Percentiles rank a stretch among this genome's conserved stretches.
phyloP scores from a whole-genome alignment of 2,888 invertebrate species.

The Willowsia nigromaculata region DNA sequence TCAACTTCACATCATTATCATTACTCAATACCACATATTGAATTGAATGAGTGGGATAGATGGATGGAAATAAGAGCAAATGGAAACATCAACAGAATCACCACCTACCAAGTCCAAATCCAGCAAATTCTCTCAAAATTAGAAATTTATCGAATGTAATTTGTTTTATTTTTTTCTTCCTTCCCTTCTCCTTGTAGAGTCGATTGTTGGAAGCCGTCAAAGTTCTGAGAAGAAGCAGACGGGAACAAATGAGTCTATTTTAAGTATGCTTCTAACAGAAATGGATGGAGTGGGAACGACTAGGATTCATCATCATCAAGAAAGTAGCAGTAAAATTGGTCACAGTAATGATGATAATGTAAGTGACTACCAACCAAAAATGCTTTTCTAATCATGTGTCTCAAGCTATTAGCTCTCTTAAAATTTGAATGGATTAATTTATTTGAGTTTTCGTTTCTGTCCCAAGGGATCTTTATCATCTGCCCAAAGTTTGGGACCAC shows the following conservation, averaged over 20 bases:
- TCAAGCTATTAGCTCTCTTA: not conserved
- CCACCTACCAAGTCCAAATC: not conserved
- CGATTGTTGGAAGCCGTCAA: conserved; percentile 80
- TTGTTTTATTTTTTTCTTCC: conserved; percentile 41
- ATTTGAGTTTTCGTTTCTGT: too few species aligned
- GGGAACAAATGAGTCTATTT: conserved; percentile 81
- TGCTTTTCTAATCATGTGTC: not conserved
- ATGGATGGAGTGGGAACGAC: conserved; percentile 85
- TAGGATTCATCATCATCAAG: conserved; percentile 31
- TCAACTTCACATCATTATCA: conserved; percentile 16
- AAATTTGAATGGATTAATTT: not conserved
- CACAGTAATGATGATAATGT: not conserved
- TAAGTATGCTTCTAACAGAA: conserved; percentile 85
- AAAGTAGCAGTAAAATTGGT: not conserved
- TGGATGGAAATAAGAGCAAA: conserved; percentile 74
- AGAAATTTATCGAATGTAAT: conserved; percentile 52
- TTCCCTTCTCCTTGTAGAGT: conserved; percentile 79
- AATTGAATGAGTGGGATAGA: conserved; percentile 15
- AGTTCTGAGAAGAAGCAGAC: conserved; percentile 74
- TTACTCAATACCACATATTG: not conserved
- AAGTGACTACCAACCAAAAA: not conserved
- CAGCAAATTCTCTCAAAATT: too few species aligned
- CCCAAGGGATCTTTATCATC: not conserved
- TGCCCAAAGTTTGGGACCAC: conserved; percentile 59
- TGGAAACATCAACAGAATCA: conserved; percentile 7